These are phyloP conservation scores for Indicator indicator DNA, from an alignment of 2,113 vertebrate genomes.

Conservation along the genomic window DNA sequence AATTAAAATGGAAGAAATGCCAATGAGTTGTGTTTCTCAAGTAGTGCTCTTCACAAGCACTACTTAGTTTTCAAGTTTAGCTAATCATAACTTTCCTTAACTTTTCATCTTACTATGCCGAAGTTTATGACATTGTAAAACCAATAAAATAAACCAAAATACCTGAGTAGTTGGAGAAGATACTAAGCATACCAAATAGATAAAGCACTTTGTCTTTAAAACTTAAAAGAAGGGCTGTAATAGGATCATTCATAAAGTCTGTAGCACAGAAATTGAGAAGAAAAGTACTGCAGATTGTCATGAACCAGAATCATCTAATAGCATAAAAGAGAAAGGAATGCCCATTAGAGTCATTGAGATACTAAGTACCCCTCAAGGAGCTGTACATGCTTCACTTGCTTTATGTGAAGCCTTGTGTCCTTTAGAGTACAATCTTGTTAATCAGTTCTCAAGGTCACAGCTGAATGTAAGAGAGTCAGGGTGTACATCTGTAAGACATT, in stretches of 20 bases:
- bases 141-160: not conserved
- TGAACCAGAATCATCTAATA: constrained; percentile 31
- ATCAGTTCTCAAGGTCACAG: constrained; percentile 57
- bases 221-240: not conserved
- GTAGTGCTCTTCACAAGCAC: not conserved
- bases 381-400: constrained; percentile 43
- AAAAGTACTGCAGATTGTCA: not conserved
- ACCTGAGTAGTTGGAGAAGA: not conserved
- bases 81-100: not conserved
- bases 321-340: constrained; percentile 52
- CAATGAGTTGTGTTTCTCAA: not conserved
- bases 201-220: not conserved
- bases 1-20: not conserved
- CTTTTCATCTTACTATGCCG: not conserved
- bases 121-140: not conserved
- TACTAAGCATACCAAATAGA: not conserved
- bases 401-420: constrained; percentile 14
- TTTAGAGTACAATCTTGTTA: constrained; percentile 26
- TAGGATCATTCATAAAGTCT: constrained; percentile 26
- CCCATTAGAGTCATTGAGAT: constrained; percentile 29
- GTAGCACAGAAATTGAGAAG: constrained; percentile 22
- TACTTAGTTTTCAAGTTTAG: not conserved
- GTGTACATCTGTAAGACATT: not conserved
- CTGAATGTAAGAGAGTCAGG: not conserved
- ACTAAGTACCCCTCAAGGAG: constrained; percentile 47